Base-by-base conservation (phyloP, 2,113 vertebrate genomes). In the Meleagris gallopavo region DNA sequence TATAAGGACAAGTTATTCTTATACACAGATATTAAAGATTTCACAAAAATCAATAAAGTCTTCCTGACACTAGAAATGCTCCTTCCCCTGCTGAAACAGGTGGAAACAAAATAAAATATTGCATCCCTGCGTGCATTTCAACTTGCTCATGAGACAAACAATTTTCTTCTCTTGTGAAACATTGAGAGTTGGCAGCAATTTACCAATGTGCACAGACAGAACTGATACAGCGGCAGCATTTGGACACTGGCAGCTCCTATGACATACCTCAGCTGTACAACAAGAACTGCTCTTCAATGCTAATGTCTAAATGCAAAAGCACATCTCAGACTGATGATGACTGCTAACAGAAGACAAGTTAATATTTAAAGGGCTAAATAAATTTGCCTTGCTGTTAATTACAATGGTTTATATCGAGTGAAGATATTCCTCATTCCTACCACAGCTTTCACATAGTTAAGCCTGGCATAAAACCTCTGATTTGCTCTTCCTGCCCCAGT, bases 331-430 rank as follows among this genome's bases (percentile, higher is more conserved):
- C 1, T 58, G 65, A 86, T 57, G 67, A 71, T 32, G 50, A 60
- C 34, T 70, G 64, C 75, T 74, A 91, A 55, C 74, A 79, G 82
- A 89, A 77, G 78, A 75, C 29, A 54, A 86, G 73, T 20, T 55
- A 89, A 70, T 46, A 71, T 46, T 76, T 80, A 80, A 89, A 86
- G 60, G 82, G 70, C 64, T 83, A 83, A 87, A 85, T 43, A 91
- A 74, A 95, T 86, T 81, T 91, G 25, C 48, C 46, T 85, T 64
- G 55, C 55, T 64, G 32, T 41, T 93, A 89, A 77, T 80, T 69
- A 50, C 45, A 82, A 34, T 40, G 70, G 41, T 77, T 95, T 86
- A 62, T 1, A 93, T 89, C 34, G 38, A 78, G 64, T 89, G 67
- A 80, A 73, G 38, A 73, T 14, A n/a, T 11, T 71, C 72, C 64